These are phyloP conservation scores for Sander vitreus DNA, from an alignment of 2,113 vertebrate genomes.

Conservation along the genomic window DNA sequence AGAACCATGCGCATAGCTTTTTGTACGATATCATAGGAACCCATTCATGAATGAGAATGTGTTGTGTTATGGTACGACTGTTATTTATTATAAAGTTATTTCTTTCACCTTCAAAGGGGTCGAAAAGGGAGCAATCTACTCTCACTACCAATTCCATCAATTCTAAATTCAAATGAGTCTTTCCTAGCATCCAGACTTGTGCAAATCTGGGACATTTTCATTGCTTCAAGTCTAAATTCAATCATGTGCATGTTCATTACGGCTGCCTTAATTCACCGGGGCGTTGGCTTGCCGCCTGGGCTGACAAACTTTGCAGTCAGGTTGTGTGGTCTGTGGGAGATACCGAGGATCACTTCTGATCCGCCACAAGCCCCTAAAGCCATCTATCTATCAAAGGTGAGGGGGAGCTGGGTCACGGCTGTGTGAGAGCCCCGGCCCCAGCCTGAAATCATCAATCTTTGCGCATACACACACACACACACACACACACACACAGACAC, in stretches of 20 bases:
- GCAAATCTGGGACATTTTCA: constrained; percentile 56
- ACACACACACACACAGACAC: constrained; percentile 13
- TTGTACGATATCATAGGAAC: too few species aligned
- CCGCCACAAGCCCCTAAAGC: constrained; percentile 81
- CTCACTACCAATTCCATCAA: constrained; percentile 17
- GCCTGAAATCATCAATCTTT: constrained; percentile 72
- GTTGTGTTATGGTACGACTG: too few species aligned
- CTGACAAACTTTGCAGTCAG: constrained; percentile 72
- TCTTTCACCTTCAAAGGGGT: constrained; percentile 39
- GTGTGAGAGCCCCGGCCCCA: constrained; percentile 49
- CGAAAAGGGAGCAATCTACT: constrained; percentile 9
- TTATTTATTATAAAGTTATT: not conserved
- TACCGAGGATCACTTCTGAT: constrained; percentile 87
- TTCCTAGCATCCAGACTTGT: constrained; percentile 1
- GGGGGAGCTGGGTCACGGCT: constrained; percentile 64
- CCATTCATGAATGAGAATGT: too few species aligned
- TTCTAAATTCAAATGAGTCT: constrained; percentile 54
- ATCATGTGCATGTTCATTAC: constrained; percentile 57
- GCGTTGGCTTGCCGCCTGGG: constrained; percentile 18
- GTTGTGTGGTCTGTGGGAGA: constrained; percentile 82
- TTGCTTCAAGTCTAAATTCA: constrained; percentile 60
- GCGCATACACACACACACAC: constrained; percentile 25
- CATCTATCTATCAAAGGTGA: constrained; percentile 84
- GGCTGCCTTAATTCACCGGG: constrained; percentile 39
- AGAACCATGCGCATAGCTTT: too few species aligned